phyloP scores from a whole-genome alignment of 2,797 vertebrate genomes.

The Danio albolineatus region DNA sequence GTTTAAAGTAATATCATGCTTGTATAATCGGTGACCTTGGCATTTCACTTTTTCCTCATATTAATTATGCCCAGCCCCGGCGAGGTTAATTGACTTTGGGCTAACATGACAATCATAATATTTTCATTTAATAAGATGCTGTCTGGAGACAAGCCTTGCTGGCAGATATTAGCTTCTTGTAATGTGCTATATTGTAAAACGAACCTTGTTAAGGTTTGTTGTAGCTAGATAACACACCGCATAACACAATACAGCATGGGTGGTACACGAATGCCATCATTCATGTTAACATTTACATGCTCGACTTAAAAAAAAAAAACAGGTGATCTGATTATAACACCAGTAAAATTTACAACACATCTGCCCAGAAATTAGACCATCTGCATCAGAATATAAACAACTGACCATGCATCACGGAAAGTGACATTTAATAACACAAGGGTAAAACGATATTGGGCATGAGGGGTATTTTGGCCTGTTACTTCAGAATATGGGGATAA shows the following conservation, averaged over 20 bases:
- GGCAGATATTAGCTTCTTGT: background rate
- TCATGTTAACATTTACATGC: constrained; percentile 21
- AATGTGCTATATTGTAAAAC: background rate
- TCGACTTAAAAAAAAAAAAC: background rate
- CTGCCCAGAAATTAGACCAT: constrained; percentile 24
- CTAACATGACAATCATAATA: constrained; percentile 34
- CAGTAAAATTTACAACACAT: constrained; percentile 26
- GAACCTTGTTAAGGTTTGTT: constrained; percentile 19
- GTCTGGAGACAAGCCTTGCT: background rate
- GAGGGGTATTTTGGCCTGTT: constrained; percentile 9
- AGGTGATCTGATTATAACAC: constrained; percentile 33
- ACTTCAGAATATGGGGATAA: background rate
- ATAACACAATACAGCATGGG: background rate
- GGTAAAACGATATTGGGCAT: constrained; percentile 9
- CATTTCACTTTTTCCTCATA: constrained; percentile 3
- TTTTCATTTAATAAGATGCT: constrained; percentile 42
- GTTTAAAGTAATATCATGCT: constrained; percentile 47
- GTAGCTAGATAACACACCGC: constrained; percentile 11
- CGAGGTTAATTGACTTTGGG: constrained; percentile 40
- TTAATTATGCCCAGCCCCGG: constrained; percentile 17
- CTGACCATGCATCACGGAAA: background rate
- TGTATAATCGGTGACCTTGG: constrained; percentile 32
- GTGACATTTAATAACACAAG: constrained; percentile 11
- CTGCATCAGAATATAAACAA: constrained; percentile 26
- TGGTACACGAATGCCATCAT: background rate